Base-by-base conservation (phyloP, 2,797 vertebrate genomes). In the Oophaga sylvatica region DNA sequence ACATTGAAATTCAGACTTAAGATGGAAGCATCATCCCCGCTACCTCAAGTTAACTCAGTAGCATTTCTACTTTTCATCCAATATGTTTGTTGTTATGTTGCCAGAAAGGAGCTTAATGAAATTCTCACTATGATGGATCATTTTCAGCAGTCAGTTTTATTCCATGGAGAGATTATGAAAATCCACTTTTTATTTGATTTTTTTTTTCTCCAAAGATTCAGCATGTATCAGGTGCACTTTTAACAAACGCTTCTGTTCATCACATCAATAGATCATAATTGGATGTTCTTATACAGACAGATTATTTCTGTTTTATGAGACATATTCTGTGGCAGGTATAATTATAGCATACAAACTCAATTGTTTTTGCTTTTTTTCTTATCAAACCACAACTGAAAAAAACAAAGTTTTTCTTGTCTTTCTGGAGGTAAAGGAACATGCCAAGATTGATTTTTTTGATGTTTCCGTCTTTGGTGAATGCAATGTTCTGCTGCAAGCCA, bases 391-490 rank as follows among this genome's bases (percentile, higher is more conserved):
- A 76, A 83, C 83, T 88, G 83, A 82, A 86, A 85, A 80, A 70
- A 89, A 79, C 22, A 26, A 41, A 41, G 56, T 90, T 85, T 63
- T 87, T 85, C 70, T 88, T 9, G 0, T 87, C 88, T 86, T 85
- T 89, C 45, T 93, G 16, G 22, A 82, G 79, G n/a, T 68, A 70
- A 53, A 86, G 35, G n/a, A 68, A 53, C 86, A 82, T 91, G 90
- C 91, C 16, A 4, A 63, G 67, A 90, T 90, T 89, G 79, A 35
- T 56, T 82, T 77, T 90, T 76, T 5, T 29, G 70, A 93, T 92
- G 92, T 87, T 90, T 90, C 89, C 89, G 90, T 68, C 67, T 20
- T 83, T 88, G 91, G 91, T 91, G 91, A 90, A 83, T 53, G 81
- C 90, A 87, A 41, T 2, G 45, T 88, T 70, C 76, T 13, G 0